Evolutionary conservation across 37 sponge, comb jelly and placozoan genomes (phyloP).

Genomic region (Theonella swinhoei): DNA sequence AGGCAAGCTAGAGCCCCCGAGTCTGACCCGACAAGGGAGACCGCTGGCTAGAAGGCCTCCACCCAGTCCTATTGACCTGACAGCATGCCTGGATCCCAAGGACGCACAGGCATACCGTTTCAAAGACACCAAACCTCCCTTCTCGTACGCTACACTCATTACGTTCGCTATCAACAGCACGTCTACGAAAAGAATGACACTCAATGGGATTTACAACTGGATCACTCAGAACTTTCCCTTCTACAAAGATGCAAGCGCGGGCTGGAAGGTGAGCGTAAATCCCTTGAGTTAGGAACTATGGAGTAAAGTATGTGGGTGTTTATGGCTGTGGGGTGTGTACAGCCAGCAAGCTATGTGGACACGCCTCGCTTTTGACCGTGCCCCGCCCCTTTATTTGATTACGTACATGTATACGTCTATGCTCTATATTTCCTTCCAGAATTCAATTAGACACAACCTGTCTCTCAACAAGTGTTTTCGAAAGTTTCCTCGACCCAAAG

Average conservation of each 20-base stretch:
- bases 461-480: slow-evolving; percentile 92
- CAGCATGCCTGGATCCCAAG: slow-evolving; percentile 67
- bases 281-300: no score
- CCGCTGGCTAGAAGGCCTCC: slow-evolving; percentile 69
- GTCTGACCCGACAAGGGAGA: background rate
- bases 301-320: no score
- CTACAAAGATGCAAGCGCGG: slow-evolving; percentile 89
- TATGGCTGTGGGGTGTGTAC: background rate
- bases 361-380: background rate
- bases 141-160: slow-evolving; percentile 92
- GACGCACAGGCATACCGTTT: slow-evolving; percentile 72
- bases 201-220: slow-evolving; percentile 95
- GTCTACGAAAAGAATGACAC: slow-evolving; percentile 70
- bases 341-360: background rate
- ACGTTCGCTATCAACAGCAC: slow-evolving; percentile 95
- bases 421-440: slow-evolving; percentile 39
- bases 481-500: slow-evolving; percentile 85
- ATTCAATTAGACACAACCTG: slow-evolving; percentile 92
- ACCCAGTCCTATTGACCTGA: slow-evolving; percentile 78
- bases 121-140: slow-evolving; percentile 89
- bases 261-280: slow-evolving; percentile 90
- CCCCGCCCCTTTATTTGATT: background rate
- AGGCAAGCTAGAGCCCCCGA: slow-evolving; percentile 7
- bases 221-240: slow-evolving; percentile 89
- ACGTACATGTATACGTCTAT: background rate